These are phyloP conservation scores for Trachops cirrhosus DNA, from an alignment of 2,797 vertebrate genomes.

Conservation along the genomic window DNA sequence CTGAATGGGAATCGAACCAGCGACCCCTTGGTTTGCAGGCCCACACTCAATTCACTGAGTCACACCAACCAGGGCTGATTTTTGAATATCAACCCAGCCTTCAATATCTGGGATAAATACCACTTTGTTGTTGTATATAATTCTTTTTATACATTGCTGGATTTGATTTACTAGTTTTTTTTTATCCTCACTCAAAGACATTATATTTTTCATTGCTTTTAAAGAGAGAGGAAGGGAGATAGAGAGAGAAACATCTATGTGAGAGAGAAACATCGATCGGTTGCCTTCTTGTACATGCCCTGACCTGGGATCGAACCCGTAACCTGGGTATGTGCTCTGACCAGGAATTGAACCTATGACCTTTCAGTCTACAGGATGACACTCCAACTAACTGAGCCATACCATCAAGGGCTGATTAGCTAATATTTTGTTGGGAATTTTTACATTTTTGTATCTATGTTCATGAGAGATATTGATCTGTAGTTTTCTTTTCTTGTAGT, in stretches of 20 bases:
- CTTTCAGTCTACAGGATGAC: background rate
- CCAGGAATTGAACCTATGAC: background rate
- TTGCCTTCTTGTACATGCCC: background rate
- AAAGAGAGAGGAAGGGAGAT: background rate
- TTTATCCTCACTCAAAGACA: background rate
- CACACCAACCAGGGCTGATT: background rate
- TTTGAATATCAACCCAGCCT: background rate
- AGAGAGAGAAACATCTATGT: background rate
- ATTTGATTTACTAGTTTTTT: background rate
- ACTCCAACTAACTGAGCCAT: background rate
- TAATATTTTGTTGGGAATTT: background rate
- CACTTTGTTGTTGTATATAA: background rate
- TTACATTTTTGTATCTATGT: background rate
- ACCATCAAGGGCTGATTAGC: background rate
- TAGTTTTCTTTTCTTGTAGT: background rate
- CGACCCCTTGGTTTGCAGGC: too few relatives aligned
- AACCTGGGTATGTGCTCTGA: background rate
- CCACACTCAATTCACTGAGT: too few relatives aligned
- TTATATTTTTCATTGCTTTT: background rate
- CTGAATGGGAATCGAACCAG: too few relatives aligned
- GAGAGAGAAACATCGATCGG: background rate
- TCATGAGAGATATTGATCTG: background rate
- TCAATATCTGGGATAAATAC: background rate
- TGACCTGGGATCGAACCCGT: background rate
- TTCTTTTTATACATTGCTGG: background rate